Conservation (phyloP, 2,113 vertebrate genomes). For the Phyllostomus hastatus region DNA sequence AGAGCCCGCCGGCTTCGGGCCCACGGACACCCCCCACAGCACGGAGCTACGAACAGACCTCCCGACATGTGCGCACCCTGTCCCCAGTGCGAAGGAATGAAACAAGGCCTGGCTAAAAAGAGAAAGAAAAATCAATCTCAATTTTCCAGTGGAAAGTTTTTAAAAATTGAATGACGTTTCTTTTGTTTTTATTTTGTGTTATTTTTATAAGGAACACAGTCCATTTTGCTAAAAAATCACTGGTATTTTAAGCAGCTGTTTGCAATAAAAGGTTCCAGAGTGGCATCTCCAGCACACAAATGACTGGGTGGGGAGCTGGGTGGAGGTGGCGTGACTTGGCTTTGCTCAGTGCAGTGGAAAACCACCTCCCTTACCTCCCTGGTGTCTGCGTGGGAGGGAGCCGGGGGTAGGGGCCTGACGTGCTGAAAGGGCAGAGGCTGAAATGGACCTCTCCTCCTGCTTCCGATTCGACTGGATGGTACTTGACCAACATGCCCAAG, state of each 20-base stretch:
- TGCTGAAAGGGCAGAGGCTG: background rate
- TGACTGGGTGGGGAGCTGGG: background rate
- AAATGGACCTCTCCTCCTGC: background rate
- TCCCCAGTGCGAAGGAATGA: background rate
- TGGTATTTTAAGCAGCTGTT: slow-evolving; percentile 5
- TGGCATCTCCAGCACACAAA: background rate
- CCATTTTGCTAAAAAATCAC: background rate
- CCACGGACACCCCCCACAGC: background rate
- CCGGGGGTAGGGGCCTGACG: background rate
- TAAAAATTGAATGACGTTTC: background rate
- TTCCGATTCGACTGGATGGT: background rate
- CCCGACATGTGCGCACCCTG: background rate
- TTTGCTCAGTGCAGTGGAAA: slow-evolving; percentile 13
- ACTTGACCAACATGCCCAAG: background rate
- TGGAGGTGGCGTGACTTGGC: background rate
- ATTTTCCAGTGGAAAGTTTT: slow-evolving; percentile 32
- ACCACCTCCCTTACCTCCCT: background rate
- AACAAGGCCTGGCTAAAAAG: background rate
- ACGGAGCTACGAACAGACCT: background rate
- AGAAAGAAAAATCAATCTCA: background rate
- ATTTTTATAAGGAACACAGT: slow-evolving; percentile 34
- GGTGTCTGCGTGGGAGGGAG: background rate
- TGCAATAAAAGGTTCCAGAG: background rate
- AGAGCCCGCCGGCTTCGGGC: background rate
- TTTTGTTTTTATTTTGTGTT: slow-evolving; percentile 37